Evolutionary conservation across 2,113 vertebrate genomes (phyloP), one percentile per base, ranked within the genome.

Genomic region (Amphilophus citrinellus): DNA sequence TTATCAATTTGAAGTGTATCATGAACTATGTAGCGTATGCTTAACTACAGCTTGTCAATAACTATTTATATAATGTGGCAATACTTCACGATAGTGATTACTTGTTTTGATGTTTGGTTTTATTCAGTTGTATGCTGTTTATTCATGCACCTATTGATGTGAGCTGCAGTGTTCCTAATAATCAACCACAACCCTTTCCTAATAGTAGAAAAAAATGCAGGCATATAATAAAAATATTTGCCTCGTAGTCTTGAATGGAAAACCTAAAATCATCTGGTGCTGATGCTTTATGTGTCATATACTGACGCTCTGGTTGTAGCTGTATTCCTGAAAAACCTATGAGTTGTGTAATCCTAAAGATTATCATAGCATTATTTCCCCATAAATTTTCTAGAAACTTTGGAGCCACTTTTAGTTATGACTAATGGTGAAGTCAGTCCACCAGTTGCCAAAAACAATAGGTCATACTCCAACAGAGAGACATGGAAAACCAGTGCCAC

Each of bases 401-500:
- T 76, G 57, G 56, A 61, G 47, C 37, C 32, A 18, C 8, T 84
- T 30, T 80, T 44, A 61, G 63, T 83, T 80, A 68, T 63, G 27
- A 84, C 56, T 39, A 66, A 32, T 32, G 76, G 39, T 87, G 88
- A 90, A n/a, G 30, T 89, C 75, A 91, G 20, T 58, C 10, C 14
- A 66, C 68, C 53, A 53, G 53, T 66, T 89, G 83, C 89, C 83
- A 90, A 68, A 80, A 84, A 44, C 3, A 42, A 80, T 77, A 89
- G 24, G 65, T 86, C 84, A 80, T 57, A 88, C 57, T 80, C 65
- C 44, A 83, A 42, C 60, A 62, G 37, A 13, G 32, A 32, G 61
- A 89, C 73, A 84, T 77, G 68, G 77, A 91, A 91, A 89, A 82
- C 50, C 60, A 73, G 80, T 76, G 78, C 61, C 8, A 15, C 62